Evolutionary conservation across 2,888 invertebrate genomes (phyloP).

Genomic region (Philopedon plagiatum): DNA sequence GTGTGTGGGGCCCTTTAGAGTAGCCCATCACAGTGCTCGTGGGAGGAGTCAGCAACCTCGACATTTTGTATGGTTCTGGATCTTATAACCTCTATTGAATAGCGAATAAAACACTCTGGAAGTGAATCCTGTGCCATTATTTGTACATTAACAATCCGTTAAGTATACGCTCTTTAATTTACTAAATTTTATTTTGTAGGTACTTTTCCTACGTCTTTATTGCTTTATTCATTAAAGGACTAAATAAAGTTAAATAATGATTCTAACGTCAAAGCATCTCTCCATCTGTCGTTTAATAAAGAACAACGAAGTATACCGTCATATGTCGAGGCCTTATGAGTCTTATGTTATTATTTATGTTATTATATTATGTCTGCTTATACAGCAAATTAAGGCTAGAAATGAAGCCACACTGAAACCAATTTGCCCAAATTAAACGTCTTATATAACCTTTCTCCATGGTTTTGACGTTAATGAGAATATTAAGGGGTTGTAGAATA

Average conservation of each 20-base stretch:
- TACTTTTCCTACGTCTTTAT: too few species aligned
- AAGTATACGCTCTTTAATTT: too few species aligned
- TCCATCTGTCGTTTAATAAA: constrained; percentile 10
- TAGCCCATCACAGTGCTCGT: too few species aligned
- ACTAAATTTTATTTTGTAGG: too few species aligned
- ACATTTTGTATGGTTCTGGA: too few species aligned
- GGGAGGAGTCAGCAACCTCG: too few species aligned
- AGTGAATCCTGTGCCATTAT: too few species aligned
- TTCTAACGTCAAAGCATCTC: background rate
- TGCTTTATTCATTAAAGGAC: background rate
- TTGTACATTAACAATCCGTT: too few species aligned
- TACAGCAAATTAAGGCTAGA: constrained; percentile 15
- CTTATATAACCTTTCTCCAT: constrained; percentile 14
- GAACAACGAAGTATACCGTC: constrained; percentile 7
- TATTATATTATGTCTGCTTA: constrained; percentile 15
- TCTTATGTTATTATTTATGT: constrained; percentile 9
- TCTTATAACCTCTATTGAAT: too few species aligned
- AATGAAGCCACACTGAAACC: constrained; percentile 15
- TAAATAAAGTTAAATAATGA: background rate
- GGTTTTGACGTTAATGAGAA: constrained; percentile 1
- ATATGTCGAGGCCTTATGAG: background rate
- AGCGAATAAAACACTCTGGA: too few species aligned
- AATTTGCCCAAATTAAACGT: constrained; percentile 19
- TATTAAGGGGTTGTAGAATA: background rate
- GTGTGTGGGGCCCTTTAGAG: too few species aligned